Conservation (phyloP, 2,113 vertebrate genomes). For the Odocoileus hemionus region DNA sequence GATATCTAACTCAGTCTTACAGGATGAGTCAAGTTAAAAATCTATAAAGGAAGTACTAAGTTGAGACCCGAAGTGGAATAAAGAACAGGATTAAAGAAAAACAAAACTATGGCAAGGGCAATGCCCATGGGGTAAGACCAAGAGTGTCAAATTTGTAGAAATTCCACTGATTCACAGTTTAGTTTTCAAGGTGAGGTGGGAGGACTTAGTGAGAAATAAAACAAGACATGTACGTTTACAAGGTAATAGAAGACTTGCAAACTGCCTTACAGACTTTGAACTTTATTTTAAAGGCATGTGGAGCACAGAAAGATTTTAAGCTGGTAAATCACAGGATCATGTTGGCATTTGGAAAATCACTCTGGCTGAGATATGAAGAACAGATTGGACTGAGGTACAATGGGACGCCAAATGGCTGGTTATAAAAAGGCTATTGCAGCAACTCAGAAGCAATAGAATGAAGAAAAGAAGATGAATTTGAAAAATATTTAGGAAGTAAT, state of each 20-base stretch:
- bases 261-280: neutral
- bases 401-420: conserved; percentile 14
- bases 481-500: conserved; percentile 3
- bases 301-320: neutral
- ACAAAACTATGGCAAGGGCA: neutral
- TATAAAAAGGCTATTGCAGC: neutral
- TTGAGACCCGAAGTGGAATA: neutral
- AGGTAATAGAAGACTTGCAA: neutral
- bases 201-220: neutral
- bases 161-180: neutral
- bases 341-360: conserved; percentile 21
- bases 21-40: neutral
- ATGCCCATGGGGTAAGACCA: neutral
- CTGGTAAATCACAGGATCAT: neutral
- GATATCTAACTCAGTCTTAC: neutral
- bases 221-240: neutral
- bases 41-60: neutral
- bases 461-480: conserved; percentile 5
- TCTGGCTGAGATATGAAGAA: conserved; percentile 13
- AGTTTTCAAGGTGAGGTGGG: neutral
- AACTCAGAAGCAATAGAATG: neutral
- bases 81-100: neutral
- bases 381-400: conserved; percentile 11
- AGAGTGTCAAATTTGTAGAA: neutral
- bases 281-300: neutral